Percentiles rank a stretch among this genome's conserved stretches.
Conservation (phyloP, 2,797 vertebrate species). For the Pithecia hirsuta region DNA sequence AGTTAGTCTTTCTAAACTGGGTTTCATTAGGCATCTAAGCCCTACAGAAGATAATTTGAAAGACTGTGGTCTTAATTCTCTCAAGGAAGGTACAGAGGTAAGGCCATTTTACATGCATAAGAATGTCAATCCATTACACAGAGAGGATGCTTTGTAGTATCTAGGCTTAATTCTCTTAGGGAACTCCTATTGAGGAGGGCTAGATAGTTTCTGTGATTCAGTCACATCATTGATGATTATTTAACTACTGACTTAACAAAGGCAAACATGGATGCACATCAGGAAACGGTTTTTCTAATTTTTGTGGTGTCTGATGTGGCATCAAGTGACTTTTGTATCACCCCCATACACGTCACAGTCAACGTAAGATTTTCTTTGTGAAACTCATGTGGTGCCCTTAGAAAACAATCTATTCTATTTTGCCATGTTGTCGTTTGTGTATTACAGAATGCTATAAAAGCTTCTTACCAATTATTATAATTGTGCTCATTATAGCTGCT, state of each 20-base stretch:
- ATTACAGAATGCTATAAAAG: constrained; percentile 46
- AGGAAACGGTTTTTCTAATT: constrained; percentile 40
- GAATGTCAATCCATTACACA: not conserved
- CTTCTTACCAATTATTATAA: constrained; percentile 71
- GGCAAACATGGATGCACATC: not conserved
- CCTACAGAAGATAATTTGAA: not conserved
- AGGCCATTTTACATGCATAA: not conserved
- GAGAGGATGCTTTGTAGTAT: not conserved
- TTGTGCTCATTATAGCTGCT: constrained; percentile 74
- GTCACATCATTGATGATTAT: constrained; percentile 7
- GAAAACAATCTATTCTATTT: constrained; percentile 55
- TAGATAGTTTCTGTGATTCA: constrained; percentile 24
- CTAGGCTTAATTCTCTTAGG: constrained; percentile 16
- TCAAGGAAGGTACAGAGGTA: not conserved
- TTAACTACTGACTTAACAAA: constrained; percentile 40
- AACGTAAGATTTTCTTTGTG: constrained; percentile 56
- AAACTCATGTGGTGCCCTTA: not conserved
- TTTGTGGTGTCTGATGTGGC: not conserved
- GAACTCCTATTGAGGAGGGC: constrained; percentile 4
- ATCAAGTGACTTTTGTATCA: not conserved
- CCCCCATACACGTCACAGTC: not conserved
- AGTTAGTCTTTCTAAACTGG: not conserved
- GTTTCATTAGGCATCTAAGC: not conserved
- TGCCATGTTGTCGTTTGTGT: constrained; percentile 61
- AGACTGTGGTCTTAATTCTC: not conserved